Percentiles rank a stretch among this genome's conserved stretches.
These are phyloP conservation scores for Paramormyrops hopkinsi DNA, from an alignment of 2,797 vertebrate species.

Conservation along the genomic window DNA sequence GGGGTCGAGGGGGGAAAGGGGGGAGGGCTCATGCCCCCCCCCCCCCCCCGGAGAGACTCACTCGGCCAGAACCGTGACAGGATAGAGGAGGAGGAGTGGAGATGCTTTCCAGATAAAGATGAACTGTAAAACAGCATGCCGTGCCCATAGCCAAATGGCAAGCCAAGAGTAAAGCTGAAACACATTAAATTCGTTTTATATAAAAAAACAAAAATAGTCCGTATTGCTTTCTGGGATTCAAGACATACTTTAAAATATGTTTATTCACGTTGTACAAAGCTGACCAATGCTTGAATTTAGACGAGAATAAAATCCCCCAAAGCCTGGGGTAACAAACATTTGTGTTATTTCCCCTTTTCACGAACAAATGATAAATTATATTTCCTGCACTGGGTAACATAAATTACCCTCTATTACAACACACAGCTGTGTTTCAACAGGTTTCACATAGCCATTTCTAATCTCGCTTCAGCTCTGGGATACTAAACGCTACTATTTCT, in stretches of 20 bases:
- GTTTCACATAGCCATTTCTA: not conserved
- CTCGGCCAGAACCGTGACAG: not conserved
- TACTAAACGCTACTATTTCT: not conserved
- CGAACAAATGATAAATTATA: slow-evolving; percentile 1
- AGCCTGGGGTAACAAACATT: not conserved
- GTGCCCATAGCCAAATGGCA: not conserved
- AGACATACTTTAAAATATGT: not conserved
- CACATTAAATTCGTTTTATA: slow-evolving; percentile 30
- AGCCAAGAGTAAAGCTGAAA: slow-evolving; percentile 21
- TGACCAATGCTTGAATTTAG: not conserved
- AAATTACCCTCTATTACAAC: not conserved
- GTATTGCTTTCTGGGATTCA: not conserved
- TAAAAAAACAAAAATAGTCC: not conserved
- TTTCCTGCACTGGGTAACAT: not conserved
- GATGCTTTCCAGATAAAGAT: not conserved
- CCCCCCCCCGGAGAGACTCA: not conserved
- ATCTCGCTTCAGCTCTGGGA: not conserved
- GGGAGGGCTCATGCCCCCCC: not conserved
- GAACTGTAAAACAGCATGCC: not conserved
- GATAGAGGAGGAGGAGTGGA: not conserved
- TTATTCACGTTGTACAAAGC: not conserved
- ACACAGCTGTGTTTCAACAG: not conserved
- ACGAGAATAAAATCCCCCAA: not conserved
- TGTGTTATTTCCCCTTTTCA: not conserved
- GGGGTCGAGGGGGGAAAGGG: not conserved